Conservation (phyloP, 2,797 vertebrate species). For the Mormyrops boulengeri region DNA sequence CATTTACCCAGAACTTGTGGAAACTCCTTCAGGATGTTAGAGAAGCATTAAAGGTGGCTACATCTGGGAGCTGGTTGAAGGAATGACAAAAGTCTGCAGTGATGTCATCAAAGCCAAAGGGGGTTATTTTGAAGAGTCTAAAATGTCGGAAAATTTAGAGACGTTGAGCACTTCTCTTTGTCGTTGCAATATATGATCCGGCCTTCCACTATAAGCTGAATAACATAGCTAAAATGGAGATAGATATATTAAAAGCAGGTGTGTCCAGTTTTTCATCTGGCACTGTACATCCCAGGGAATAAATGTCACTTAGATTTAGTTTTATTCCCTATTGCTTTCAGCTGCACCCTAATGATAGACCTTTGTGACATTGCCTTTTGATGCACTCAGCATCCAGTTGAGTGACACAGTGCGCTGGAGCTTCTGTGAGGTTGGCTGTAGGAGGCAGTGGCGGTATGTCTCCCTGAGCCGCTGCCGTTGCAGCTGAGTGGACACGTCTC, state of each 20-base stretch:
- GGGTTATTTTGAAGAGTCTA: neutral
- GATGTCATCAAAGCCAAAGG: neutral
- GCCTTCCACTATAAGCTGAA: neutral
- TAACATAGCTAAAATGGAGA: neutral
- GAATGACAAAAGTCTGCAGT: neutral
- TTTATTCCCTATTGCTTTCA: neutral
- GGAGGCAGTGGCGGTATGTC: neutral
- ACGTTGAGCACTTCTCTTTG: neutral
- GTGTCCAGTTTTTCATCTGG: neutral
- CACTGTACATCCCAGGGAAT: neutral
- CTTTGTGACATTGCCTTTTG: neutral
- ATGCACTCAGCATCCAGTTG: neutral
- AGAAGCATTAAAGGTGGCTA: neutral
- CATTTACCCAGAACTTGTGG: neutral
- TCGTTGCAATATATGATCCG: neutral
- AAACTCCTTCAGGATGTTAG: neutral
- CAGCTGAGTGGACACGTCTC: neutral
- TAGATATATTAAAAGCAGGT: neutral
- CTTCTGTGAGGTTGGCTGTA: neutral
- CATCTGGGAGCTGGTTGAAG: neutral
- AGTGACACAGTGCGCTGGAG: neutral
- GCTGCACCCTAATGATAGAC: neutral
- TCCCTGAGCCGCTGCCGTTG: neutral
- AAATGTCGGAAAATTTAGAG: neutral
- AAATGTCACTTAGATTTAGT: neutral